Evolutionary conservation across 2,888 invertebrate species (phyloP).

Genomic region (Drosophila lutescens): DNA sequence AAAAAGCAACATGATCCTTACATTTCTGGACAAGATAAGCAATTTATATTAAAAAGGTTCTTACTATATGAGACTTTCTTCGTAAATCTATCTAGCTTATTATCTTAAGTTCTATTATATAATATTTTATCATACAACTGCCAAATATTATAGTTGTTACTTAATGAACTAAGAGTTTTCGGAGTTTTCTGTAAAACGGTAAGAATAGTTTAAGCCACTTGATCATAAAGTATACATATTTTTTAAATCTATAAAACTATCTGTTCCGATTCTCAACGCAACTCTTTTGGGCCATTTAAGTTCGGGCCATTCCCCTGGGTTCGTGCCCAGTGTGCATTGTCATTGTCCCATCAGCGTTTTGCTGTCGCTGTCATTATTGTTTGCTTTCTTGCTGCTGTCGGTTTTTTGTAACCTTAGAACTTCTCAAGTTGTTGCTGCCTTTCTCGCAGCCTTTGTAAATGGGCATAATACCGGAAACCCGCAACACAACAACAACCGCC

Average conservation of each 20-base stretch:
- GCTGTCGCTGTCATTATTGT: constrained; percentile 62
- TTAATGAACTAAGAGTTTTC: no score
- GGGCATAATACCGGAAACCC: constrained; percentile 80
- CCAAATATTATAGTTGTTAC: no score
- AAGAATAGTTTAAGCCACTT: no score
- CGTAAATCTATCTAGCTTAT: no score
- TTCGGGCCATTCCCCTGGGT: constrained; percentile 2
- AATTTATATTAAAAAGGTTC: no score
- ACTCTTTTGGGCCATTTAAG: constrained; percentile 9
- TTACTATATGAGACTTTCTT: no score
- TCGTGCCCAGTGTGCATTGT: constrained; percentile 42
- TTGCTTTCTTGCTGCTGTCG: constrained; percentile 59
- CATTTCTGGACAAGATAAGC: background rate
- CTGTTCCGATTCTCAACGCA: constrained; percentile 1
- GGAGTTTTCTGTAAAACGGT: no score
- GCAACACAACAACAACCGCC: constrained; percentile 55
- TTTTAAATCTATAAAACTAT: no score
- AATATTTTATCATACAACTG: no score
- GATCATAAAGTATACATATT: no score
- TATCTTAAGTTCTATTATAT: no score
- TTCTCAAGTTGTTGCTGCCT: constrained; percentile 65
- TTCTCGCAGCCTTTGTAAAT: constrained; percentile 74
- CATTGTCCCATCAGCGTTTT: constrained; percentile 49
- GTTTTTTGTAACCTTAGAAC: constrained; percentile 70
- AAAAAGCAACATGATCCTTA: background rate